phyloP scores from a whole-genome alignment of 2,888 invertebrate genomes.

The Orthonevra nobilis region DNA sequence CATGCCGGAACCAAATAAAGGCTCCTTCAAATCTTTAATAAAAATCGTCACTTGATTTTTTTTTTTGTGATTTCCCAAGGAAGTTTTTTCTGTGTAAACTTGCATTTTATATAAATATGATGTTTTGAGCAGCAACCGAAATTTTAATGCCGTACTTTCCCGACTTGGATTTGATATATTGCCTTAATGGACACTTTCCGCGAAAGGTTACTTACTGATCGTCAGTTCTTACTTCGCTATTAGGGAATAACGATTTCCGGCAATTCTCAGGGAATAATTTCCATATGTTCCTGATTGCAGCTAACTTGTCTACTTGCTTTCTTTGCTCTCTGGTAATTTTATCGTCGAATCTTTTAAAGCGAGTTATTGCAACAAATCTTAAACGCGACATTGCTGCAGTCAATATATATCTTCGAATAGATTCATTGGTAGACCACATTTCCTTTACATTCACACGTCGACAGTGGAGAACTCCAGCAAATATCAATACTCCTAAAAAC shows the following conservation, averaged over 20 bases:
- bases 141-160: too few species aligned
- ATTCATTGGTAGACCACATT: neutral
- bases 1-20: slow-evolving; percentile 1
- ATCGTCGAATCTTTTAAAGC: slow-evolving; percentile 6
- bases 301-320: neutral
- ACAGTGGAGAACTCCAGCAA: neutral
- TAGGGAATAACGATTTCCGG: neutral
- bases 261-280: neutral
- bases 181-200: too few species aligned
- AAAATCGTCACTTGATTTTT: neutral
- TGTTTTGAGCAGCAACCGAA: too few species aligned
- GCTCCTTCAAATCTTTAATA: neutral
- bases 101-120: too few species aligned
- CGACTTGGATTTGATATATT: too few species aligned
- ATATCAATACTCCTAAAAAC: slow-evolving; percentile 11
- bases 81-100: neutral
- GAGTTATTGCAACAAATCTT: slow-evolving; percentile 2
- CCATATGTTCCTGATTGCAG: neutral
- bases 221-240: neutral
- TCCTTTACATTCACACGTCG: neutral
- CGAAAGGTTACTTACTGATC: neutral
- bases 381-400: neutral
- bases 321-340: neutral
- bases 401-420: slow-evolving; percentile 8
- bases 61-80: neutral